Evolutionary conservation across 1,140 invertebrate species (phyloP).

Genomic region (Bombus polaris): DNA sequence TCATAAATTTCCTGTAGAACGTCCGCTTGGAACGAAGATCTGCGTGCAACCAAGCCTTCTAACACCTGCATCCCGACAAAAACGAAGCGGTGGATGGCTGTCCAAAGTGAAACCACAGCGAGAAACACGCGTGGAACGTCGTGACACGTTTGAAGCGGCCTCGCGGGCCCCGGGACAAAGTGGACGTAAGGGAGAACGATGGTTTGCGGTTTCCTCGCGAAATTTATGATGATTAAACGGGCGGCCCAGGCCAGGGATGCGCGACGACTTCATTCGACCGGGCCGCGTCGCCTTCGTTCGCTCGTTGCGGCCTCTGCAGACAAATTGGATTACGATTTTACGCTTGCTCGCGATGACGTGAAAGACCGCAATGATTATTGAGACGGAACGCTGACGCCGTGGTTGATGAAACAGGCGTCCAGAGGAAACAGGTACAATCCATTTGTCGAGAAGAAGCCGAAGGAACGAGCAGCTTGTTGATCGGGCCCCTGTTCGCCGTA

Average conservation of each 20-base stretch:
- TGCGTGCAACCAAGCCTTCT: no score
- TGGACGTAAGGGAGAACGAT: constrained; percentile 54
- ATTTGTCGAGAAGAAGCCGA: background rate
- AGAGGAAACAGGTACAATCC: background rate
- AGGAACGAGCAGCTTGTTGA: constrained; percentile 7
- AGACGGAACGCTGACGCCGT: constrained; percentile 23
- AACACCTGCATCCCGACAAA: background rate
- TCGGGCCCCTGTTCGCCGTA: background rate
- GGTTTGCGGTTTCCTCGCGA: constrained; percentile 79
- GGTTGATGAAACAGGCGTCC: constrained; percentile 29
- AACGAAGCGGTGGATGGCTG: background rate
- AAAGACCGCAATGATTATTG: constrained; percentile 60
- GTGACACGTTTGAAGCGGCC: background rate
- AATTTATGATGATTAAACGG: constrained; percentile 83
- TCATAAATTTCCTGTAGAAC: no score
- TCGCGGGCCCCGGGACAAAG: constrained; percentile 20
- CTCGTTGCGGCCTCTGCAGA: constrained; percentile 69
- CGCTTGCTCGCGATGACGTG: constrained; percentile 68
- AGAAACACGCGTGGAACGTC: background rate
- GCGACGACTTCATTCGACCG: constrained; percentile 78
- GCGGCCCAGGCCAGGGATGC: constrained; percentile 65
- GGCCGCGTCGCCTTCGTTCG: constrained; percentile 56
- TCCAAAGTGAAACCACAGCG: background rate
- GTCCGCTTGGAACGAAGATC: no score
- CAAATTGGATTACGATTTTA: constrained; percentile 81